Evolutionary conservation across 2,113 vertebrate species (phyloP).

Genomic region (Corythornis cristatus): DNA sequence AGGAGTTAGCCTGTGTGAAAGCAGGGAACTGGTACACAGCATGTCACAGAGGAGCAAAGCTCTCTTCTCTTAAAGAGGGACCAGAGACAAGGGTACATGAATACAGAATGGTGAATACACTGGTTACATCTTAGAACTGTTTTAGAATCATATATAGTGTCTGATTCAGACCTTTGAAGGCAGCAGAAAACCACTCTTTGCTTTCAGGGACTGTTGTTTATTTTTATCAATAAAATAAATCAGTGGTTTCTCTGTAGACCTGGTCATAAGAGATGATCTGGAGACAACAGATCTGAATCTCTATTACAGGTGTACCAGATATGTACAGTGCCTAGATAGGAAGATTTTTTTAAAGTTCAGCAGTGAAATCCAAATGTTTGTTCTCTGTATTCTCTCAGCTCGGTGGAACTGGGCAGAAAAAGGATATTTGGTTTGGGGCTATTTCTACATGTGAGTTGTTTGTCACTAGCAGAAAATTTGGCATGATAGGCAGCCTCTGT

Average conservation of each 20-base stretch:
- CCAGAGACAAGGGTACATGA: not conserved
- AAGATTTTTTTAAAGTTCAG: not conserved
- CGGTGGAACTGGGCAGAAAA: not conserved
- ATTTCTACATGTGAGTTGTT: slow-evolving; percentile 34
- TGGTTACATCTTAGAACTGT: not conserved
- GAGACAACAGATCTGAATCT: not conserved
- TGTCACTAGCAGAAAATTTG: slow-evolving; percentile 24
- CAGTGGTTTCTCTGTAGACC: not conserved
- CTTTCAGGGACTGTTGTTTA: not conserved
- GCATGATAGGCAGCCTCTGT: not conserved
- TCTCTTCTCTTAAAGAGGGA: not conserved
- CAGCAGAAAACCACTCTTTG: not conserved
- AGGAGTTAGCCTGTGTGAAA: slow-evolving; percentile 4
- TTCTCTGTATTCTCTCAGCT: not conserved
- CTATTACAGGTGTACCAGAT: not conserved
- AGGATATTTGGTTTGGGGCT: slow-evolving; percentile 5
- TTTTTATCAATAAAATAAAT: not conserved
- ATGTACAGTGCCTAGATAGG: not conserved
- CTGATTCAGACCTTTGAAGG: not conserved
- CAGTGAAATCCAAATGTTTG: not conserved
- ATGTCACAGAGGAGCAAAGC: not conserved
- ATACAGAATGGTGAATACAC: not conserved
- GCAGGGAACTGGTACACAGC: not conserved
- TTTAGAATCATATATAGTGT: not conserved
- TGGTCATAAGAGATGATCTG: not conserved